Conservation (phyloP, 2,113 vertebrate genomes). For the Nothobranchius kuhntae region DNA sequence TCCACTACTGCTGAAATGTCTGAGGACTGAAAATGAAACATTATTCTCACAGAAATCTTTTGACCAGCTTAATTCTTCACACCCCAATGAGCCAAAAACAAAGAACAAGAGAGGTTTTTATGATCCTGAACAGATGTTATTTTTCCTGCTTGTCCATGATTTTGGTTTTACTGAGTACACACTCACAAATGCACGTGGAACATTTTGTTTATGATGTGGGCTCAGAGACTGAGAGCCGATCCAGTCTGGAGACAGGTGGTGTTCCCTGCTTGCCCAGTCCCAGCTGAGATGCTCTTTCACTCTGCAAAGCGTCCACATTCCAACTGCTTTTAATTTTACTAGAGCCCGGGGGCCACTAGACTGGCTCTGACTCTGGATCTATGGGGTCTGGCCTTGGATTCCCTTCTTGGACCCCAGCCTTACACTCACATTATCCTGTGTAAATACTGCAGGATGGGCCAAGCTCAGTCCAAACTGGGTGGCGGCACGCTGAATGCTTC, state of each 20-base stretch:
- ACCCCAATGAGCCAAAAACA: constrained; percentile 23
- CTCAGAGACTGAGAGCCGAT: constrained; percentile 15
- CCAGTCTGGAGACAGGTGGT: constrained; percentile 57
- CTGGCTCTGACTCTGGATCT: constrained; percentile 43
- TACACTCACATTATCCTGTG: constrained; percentile 34
- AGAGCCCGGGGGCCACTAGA: constrained; percentile 53
- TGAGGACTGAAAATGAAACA: constrained; percentile 11
- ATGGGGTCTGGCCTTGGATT: constrained; percentile 42
- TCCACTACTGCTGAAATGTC: background rate
- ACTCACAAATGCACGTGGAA: constrained; percentile 10
- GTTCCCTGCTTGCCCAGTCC: constrained; percentile 26
- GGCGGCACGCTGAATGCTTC: constrained; percentile 24
- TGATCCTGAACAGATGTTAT: constrained; percentile 46
- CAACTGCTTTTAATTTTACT: constrained; percentile 61
- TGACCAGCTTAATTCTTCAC: constrained; percentile 21
- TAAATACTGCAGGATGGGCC: constrained; percentile 23
- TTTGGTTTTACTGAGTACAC: constrained; percentile 28
- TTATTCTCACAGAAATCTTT: constrained; percentile 3
- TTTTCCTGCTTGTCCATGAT: constrained; percentile 42
- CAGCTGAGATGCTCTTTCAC: constrained; percentile 43
- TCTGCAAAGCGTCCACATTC: constrained; percentile 48
- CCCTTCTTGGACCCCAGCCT: constrained; percentile 41
- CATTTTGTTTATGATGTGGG: constrained; percentile 46
- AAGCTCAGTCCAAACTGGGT: constrained; percentile 16
- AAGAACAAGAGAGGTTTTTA: constrained; percentile 27